Evolutionary conservation across 92 coral and sea anemone genomes (phyloP).

Genomic region (Actinostola sp.): DNA sequence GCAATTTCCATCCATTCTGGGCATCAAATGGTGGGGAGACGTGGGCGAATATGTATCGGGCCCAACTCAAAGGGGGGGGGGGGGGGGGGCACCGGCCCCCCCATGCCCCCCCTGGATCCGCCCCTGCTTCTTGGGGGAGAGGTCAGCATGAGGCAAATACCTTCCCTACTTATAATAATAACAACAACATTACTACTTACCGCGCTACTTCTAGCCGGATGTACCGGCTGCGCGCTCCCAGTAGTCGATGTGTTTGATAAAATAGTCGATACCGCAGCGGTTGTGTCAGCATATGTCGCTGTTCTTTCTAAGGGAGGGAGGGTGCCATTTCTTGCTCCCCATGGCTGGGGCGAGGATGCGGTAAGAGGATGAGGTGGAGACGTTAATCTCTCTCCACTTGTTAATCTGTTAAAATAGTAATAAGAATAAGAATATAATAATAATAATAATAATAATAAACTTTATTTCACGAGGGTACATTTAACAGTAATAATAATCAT

Average conservation of each 20-base stretch:
- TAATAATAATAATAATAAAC: background rate
- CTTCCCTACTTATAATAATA: no score
- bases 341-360: constrained; percentile 75
- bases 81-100: no score
- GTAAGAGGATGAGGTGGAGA: constrained; percentile 80
- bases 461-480: background rate
- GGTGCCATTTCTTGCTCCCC: constrained; percentile 76
- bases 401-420: constrained; percentile 32
- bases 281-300: constrained; percentile 48
- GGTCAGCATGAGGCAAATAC: no score
- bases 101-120: no score
- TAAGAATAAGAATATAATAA: background rate
- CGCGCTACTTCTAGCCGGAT: constrained; percentile 74
- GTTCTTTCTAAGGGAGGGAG: constrained; percentile 77
- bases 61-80: no score
- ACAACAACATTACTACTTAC: constrained; percentile 40
- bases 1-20: no score
- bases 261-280: constrained; percentile 28
- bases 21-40: no score
- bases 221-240: constrained; percentile 20
- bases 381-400: constrained; percentile 80
- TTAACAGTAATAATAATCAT: no score
- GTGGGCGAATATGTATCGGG: no score
- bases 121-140: no score
- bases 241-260: constrained; percentile 14